Conservation (phyloP, 2,797 vertebrate genomes). For the Oreortyx pictus region DNA sequence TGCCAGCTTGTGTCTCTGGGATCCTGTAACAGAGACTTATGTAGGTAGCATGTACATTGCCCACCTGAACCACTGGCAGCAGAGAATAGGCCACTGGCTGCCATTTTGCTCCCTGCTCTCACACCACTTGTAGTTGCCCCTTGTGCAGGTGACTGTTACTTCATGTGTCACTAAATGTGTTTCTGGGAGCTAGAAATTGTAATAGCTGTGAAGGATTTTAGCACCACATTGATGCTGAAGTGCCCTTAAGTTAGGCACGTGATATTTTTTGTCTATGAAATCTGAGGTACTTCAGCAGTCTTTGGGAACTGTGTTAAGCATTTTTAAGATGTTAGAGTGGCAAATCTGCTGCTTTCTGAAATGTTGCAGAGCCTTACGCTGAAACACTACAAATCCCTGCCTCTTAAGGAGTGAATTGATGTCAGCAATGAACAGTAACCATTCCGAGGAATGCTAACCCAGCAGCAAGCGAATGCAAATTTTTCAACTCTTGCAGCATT, state of each 20-base stretch:
- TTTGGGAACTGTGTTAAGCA: slow-evolving; percentile 53
- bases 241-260: slow-evolving; percentile 43
- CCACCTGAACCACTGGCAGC: background rate
- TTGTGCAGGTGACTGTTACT: background rate
- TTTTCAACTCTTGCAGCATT: background rate
- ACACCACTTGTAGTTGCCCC: fast-evolving
- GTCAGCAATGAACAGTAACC: background rate
- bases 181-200: background rate
- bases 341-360: slow-evolving; percentile 48
- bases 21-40: fast-evolving
- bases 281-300: slow-evolving; percentile 28
- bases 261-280: slow-evolving; percentile 28
- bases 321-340: slow-evolving; percentile 57
- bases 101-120: background rate
- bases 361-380: background rate
- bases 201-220: background rate
- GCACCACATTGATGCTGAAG: background rate
- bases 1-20: background rate
- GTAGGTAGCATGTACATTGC: fast-evolving
- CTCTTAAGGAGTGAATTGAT: background rate
- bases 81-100: background rate
- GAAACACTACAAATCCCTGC: slow-evolving; percentile 21
- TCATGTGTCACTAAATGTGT: background rate
- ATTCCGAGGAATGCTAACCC: background rate
- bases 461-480: background rate